Evolutionary conservation across 2,113 vertebrate species (phyloP), one percentile per base, ranked within the genome.

Genomic region (Natator depressus): DNA sequence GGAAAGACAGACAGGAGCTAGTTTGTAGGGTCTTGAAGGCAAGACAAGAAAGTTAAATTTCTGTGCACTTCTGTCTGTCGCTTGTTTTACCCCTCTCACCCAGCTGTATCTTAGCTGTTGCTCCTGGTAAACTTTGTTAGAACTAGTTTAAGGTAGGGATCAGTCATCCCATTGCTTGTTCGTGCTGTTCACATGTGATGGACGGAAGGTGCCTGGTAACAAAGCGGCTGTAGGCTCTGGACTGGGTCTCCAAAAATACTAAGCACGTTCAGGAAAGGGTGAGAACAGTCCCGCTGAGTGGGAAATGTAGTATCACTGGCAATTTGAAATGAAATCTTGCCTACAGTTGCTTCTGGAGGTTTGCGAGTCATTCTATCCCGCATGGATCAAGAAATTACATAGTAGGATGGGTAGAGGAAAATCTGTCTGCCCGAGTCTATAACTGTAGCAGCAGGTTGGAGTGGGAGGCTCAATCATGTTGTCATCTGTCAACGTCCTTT

Each of bases 211-310:
- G 82, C 85, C 82, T 65, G 47, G 84, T 79, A 84, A 93, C 46
- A 10, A 50, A 1, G 83, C 49, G 12, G 22, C 75, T 14, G 80
- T 90, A n/a, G 89, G 4, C 87, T 80, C 29, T 1, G 5, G 93
- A 86, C 79, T 20, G 80, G 50, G 16, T 50, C 86, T 79, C 84
- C 78, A 50, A 46, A 62, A 42, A 29, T 3, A 8, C 1, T 19
- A 75, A 84, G 75, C n/a, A 8, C 55, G 93, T 90, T 96, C 95
- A 76, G 75, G 27, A 76, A 65, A 53, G 88, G 97, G 78, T 94
- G 93, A 93, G 89, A 92, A 69, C 84, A 87, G 1, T 85, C 88
- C 93, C 10, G 84, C 88, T 80, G 88, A 46, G 88, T 47, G 85
- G 92, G 96, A 94, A 92, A 24, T 3, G 17, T 49, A 89, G 82